Conservation (phyloP, 2,113 vertebrate species). For the Bos indicus region DNA sequence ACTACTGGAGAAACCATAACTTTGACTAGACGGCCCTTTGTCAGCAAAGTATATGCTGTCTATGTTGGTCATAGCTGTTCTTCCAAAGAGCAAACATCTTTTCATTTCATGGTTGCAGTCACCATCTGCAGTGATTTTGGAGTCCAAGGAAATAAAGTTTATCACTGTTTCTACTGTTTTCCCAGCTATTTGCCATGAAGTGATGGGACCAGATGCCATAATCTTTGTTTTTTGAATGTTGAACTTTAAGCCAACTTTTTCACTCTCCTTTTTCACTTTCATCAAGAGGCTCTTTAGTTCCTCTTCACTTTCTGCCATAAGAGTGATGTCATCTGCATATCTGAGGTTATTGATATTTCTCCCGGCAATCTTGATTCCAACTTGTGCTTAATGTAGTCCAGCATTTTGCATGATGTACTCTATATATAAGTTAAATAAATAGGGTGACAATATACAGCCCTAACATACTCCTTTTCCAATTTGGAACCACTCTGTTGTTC, state of each 20-base stretch:
- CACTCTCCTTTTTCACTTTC: not conserved
- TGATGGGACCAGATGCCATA: not conserved
- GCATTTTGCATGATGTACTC: not conserved
- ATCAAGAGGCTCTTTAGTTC: not conserved
- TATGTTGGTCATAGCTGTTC: not conserved
- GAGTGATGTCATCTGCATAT: not conserved
- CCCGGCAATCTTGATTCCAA: not conserved
- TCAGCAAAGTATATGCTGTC: not conserved
- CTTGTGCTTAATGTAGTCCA: not conserved
- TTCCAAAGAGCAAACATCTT: not conserved
- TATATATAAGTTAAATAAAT: not conserved
- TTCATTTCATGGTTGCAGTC: not conserved
- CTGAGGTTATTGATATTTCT: not conserved
- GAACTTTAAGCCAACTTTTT: not conserved
- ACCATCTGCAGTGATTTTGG: not conserved
- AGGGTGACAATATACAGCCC: not conserved
- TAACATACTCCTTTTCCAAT: not conserved
- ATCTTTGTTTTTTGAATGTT: not conserved
- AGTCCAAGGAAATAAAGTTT: not conserved
- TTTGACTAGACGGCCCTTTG: not conserved
- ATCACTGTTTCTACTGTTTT: not conserved
- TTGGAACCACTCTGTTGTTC: not conserved
- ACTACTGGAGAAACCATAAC: not conserved
- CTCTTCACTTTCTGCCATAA: not conserved
- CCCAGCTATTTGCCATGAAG: not conserved